Evolutionary conservation across 2,113 vertebrate species (phyloP).

Genomic region (Chaetodon trifascialis): DNA sequence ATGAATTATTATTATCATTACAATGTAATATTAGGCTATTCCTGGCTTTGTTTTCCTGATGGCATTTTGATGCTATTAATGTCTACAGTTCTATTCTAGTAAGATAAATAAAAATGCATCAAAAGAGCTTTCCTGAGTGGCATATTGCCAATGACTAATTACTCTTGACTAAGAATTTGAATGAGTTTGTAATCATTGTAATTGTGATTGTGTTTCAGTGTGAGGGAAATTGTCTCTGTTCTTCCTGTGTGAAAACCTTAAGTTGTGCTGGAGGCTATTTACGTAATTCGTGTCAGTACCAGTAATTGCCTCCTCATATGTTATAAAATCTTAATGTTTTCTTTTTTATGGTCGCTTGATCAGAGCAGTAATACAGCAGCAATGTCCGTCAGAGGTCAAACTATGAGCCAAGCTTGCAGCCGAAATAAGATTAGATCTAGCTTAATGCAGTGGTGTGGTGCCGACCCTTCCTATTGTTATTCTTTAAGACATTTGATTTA

Average conservation of each 20-base stretch:
- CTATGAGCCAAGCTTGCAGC: neutral
- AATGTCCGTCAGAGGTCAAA: neutral
- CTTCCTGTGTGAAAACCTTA: neutral
- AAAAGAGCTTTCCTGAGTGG: neutral
- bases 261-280: constrained; percentile 5
- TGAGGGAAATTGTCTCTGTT: neutral
- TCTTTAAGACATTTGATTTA: neutral
- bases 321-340: neutral
- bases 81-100: neutral
- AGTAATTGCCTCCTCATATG: constrained; percentile 7
- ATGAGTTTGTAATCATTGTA: constrained; percentile 5
- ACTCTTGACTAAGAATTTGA: neutral
- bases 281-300: neutral
- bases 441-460: no score
- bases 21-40: neutral
- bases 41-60: neutral
- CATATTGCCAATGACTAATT: neutral
- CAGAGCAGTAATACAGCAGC: neutral
- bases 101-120: neutral
- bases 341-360: neutral
- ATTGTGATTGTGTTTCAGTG: neutral
- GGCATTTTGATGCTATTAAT: neutral
- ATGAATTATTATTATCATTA: no score
- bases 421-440: neutral
- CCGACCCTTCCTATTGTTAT: neutral